Evolutionary conservation across 1,140 invertebrate genomes (phyloP), one percentile per base, ranked within the genome.

Genomic region (Andrena cerasifolii): DNA sequence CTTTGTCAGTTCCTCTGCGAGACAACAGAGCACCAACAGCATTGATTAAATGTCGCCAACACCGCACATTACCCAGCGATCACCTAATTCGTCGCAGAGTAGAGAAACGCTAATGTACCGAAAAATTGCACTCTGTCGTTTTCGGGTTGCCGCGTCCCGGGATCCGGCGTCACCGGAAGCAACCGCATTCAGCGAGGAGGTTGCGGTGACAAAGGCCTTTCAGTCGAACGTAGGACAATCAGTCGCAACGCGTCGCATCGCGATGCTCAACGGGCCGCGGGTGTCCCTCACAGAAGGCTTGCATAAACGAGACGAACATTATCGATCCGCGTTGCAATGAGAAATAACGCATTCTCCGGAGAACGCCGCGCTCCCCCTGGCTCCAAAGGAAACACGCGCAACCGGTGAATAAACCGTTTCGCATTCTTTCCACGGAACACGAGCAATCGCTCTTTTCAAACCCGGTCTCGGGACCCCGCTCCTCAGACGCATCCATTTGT

Each of bases 291-390:
- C 61, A 63, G 3, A 63, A 14, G 33, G 24, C 31, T 21, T 31
- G 3, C 21, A 67, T n/a, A 54, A 53, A 18, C 47, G 47, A 43
- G 47, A 43, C 47, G 71, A 73, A 43, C 61, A 31, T 40, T 53
- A 73, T 74, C 71, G 71, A 66, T 74, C 71, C 31, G n/a, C 40
- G 49, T 54, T 10, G 33, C 71, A 74, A 74, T 66, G 71, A 74
- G 49, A 74, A 61, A 77, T 71, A 59, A 77, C 61, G 36, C 66
- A 54, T 71, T 45, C 53, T 70, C 65, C 33, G 43, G 36, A 59
- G 66, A 14, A 24, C 65, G n/a, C 0, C 6, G n/a, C 12, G 43
- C n/a, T 51, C 54, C 33, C 18, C 47, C 49, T 31, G 47, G 47
- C 63, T 45, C 33, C 18, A 31, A 65, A 66, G 49, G 31, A 65